Conservation (phyloP, 1,140 invertebrate genomes). For the Dendroctonus ponderosae region DNA sequence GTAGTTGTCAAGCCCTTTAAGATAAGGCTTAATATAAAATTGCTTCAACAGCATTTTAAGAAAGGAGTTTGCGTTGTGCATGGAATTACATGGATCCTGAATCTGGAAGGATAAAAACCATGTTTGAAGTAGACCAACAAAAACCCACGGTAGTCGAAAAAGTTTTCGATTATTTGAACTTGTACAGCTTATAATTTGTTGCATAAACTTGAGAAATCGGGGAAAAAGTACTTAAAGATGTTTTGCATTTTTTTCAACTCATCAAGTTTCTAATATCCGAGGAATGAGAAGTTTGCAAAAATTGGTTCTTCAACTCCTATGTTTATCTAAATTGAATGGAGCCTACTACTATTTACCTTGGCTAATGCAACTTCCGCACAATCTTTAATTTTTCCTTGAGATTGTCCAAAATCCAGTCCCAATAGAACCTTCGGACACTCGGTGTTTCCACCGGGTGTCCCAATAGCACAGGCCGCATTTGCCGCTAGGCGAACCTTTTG, state of each 20-base stretch:
- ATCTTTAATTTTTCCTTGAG: conserved; percentile 49
- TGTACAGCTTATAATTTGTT: not conserved
- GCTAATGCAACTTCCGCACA: conserved; percentile 46
- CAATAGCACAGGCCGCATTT: conserved; percentile 42
- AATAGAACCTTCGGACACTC: conserved; percentile 40
- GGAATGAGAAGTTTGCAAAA: not conserved
- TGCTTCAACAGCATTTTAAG: conserved; percentile 42
- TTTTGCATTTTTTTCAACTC: conserved; percentile 4
- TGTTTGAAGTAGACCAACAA: conserved; percentile 2
- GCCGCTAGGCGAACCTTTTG: conserved; percentile 39
- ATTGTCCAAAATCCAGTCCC: conserved; percentile 43
- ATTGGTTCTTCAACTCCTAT: not conserved
- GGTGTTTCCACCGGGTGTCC: conserved; percentile 47
- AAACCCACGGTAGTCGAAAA: too few species aligned
- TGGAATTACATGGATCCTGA: conserved; percentile 48
- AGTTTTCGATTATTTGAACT: too few species aligned
- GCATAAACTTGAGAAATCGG: not conserved
- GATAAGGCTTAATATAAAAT: conserved; percentile 47
- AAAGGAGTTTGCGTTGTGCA: conserved; percentile 46
- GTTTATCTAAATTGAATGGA: not conserved
- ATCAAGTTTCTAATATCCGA: not conserved
- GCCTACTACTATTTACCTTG: conserved; percentile 41
- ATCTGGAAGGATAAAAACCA: conserved; percentile 39
- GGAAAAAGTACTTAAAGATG: too few species aligned
- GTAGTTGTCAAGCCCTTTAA: conserved; percentile 39